Percentiles rank a stretch among this genome's conserved stretches.
Evolutionary conservation across 2,888 invertebrate species (phyloP).

Genomic region (Mimumesa dahlbomi): DNA sequence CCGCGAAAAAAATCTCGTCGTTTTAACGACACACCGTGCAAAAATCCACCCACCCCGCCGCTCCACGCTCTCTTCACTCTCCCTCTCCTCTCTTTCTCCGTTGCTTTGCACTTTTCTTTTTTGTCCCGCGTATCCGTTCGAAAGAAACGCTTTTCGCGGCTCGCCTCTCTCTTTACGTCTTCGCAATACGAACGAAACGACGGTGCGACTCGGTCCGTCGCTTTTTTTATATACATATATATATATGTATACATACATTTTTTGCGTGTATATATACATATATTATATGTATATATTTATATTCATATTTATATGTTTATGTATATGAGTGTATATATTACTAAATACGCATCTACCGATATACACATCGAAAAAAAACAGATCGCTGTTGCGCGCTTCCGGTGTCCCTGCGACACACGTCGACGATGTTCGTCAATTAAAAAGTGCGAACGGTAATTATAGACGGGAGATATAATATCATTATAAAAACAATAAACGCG

Average conservation of each 20-base stretch:
- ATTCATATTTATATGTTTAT: conserved; percentile 50
- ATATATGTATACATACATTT: conserved; percentile 36
- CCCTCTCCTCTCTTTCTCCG: not conserved
- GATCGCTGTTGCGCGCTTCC: conserved; percentile 64
- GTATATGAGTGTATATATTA: conserved; percentile 72
- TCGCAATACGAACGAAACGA: not conserved
- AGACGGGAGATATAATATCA: too few relatives aligned
- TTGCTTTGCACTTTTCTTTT: not conserved
- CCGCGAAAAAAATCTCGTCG: too few relatives aligned
- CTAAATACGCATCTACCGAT: conserved; percentile 75
- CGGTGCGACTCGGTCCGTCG: not conserved
- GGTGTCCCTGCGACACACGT: not conserved
- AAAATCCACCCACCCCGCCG: too few relatives aligned
- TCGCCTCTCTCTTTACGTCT: too few relatives aligned
- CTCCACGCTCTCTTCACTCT: conserved; percentile 7
- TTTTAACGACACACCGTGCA: too few relatives aligned
- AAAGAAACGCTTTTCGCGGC: not conserved
- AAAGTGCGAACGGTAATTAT: too few relatives aligned
- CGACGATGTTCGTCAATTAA: too few relatives aligned
- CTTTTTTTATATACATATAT: conserved; percentile 8
- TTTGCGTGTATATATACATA: conserved; percentile 54
- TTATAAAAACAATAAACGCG: too few relatives aligned
- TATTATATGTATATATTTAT: conserved; percentile 71
- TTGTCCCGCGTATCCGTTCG: not conserved
- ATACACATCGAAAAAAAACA: conserved; percentile 70